phyloP scores from a whole-genome alignment of 2,113 vertebrate species.

The Sinosuthora webbiana region DNA sequence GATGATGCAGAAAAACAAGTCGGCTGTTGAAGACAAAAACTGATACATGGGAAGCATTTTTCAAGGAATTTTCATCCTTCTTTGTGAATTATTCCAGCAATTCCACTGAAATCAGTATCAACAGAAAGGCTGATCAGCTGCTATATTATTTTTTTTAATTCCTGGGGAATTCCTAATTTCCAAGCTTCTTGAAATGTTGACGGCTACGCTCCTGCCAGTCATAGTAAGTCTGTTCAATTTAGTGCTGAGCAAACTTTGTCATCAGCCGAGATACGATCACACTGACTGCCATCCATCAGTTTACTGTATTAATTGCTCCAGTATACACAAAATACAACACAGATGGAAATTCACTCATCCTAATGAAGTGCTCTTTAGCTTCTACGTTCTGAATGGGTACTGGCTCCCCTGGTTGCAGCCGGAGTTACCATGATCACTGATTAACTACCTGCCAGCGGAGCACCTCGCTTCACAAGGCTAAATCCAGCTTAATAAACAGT shows the following conservation, averaged over 20 bases:
- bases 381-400: neutral
- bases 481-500: conserved; percentile 47
- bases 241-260: conserved; percentile 55
- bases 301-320: conserved; percentile 25
- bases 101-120: neutral
- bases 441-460: conserved; percentile 40
- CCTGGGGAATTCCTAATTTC: conserved; percentile 22
- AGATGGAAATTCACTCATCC: conserved; percentile 43
- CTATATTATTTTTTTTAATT: neutral
- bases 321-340: conserved; percentile 42
- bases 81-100: neutral
- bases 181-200: conserved; percentile 20
- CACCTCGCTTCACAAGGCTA: conserved; percentile 16
- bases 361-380: conserved; percentile 52
- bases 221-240: conserved; percentile 11
- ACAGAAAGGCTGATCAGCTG: neutral
- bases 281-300: conserved; percentile 48
- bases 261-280: conserved; percentile 40
- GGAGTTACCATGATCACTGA: neutral
- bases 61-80: conserved; percentile 2
- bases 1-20: conserved; percentile 8
- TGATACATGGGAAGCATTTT: neutral
- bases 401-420: neutral
- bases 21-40: conserved; percentile 7
- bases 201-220: conserved; percentile 9